Base-by-base conservation (phyloP, 2,888 invertebrate genomes). In the Cacoxenus indagator region DNA sequence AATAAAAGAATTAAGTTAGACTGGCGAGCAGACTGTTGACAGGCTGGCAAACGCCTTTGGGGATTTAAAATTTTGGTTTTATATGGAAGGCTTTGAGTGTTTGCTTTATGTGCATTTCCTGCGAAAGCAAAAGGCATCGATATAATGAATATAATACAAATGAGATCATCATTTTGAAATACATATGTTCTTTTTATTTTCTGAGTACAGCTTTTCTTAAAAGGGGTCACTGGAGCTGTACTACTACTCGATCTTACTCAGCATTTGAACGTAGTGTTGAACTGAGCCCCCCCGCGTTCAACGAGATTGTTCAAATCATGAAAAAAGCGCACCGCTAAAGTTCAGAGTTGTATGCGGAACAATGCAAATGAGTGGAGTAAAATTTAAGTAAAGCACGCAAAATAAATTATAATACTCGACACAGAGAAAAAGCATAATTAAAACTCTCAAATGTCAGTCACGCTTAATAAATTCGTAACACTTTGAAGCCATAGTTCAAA, bases 391-490 rank as follows among this genome's bases (percentile, higher is more conserved):
- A 24, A 57, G 57, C 57, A 57, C 57, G 57, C 27, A 57, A 57
- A 57, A 57, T 57, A 57, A 27, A 57, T 14, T 27, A 57, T n/a
- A 57, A 27, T 11, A 27, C n/a, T 22, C 37, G 24, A 43, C 19
- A 37, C 1, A 37, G 22, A 45, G 22, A 43, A 62, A 24, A 43
- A 62, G 14, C 8, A 59, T 59, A 59, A 59, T 59, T 59, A 59
- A 59, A 22, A 46, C 59, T 46, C 46, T 73, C 76, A 76, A 78
- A 80, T 82, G 83, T 81, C 83, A 83, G 80, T 81, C 78, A 81
- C 83, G 80, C 83, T 75, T 76, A 83, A 81, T 81, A 83, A 81
- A 81, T 73, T 73, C 70, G 75, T 54, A 55, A 43, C n/a, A 62
- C 43, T 61, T 62, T 62, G 19, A 24, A 51, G 22, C 22, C 51